Evolutionary conservation across 1,140 invertebrate genomes (phyloP), one percentile per base, ranked within the genome.

Genomic region (Anoplophora glabripennis): DNA sequence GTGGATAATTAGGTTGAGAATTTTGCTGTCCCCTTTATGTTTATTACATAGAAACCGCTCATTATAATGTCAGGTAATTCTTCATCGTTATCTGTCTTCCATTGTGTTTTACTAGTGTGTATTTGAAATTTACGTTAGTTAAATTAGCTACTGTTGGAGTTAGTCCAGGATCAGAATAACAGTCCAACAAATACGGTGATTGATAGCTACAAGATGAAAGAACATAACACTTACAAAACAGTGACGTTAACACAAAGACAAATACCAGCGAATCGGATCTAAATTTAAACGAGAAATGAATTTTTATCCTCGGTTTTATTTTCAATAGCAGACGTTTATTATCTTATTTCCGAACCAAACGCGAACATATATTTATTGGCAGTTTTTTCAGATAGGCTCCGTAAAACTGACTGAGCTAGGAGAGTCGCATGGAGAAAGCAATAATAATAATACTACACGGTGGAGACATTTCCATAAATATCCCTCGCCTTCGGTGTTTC

Each of bases 401-500:
- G 21, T 28, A 28, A 28, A 28, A 28, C 21, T 28, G 21, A 28
- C 21, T 28, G 21, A 28, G 28, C 15, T 37, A 21, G 10, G 21
- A 56, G 46, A 53, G 53, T 54, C 38, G 57, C 57, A 59, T 59
- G 57, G 38, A 59, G 37, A 59, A 59, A 53, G 38, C 56, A 36
- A 52, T 58, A 58, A 58, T 45, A 34, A 44, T 36, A 57, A 57
- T 49, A 57, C 37, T 57, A 51, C 21, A 28, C 21, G 21, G 21
- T 28, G 21, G 21, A 62, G 47, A 41, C 17, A 62, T 62, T 62
- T 62, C 60, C 60, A 62, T 62, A 62, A 47, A 62, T 57, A 53
- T 62, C 41, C 44, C 46, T 42, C 44, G 34, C 36, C 37, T 18
- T 11, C 33, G 49, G 35, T 56, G 37, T 48, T 52, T 55, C 45